These are phyloP conservation scores for Lipotes vexillifer DNA, from an alignment of 2,113 vertebrate species.

Conservation along the genomic window DNA sequence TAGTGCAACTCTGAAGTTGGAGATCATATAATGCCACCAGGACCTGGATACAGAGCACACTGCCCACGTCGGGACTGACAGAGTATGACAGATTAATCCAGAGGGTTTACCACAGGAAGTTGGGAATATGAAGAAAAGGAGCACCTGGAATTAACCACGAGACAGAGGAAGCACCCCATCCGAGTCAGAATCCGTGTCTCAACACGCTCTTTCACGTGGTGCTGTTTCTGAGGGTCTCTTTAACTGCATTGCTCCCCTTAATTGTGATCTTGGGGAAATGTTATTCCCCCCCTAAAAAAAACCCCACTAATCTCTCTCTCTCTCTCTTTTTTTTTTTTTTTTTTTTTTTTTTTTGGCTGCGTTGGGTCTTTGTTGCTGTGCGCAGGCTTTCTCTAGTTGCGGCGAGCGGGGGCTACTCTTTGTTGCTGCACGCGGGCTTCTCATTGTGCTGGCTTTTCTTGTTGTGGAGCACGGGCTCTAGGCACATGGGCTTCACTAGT, in stretches of 20 bases:
- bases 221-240: not conserved
- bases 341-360: no score
- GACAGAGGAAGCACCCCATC: constrained; percentile 5
- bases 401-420: no score
- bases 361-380: no score
- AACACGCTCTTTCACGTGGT: not conserved
- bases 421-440: no score
- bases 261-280: constrained; percentile 34
- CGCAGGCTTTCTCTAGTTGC: no score
- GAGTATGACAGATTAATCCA: constrained; percentile 61
- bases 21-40: constrained; percentile 55
- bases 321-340: no score
- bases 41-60: constrained; percentile 48
- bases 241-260: constrained; percentile 5
- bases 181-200: constrained; percentile 30
- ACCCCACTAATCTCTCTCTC: no score
- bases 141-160: not conserved
- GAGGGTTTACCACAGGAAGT: constrained; percentile 55
- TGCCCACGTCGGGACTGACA: constrained; percentile 41
- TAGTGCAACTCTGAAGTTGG: constrained; percentile 22
- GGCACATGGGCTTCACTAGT: no score
- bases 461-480: no score
- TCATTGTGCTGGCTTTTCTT: no score
- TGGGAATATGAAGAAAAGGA: constrained; percentile 6
- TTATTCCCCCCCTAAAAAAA: not conserved